These are phyloP conservation scores for Agonopterix heracliana DNA, from an alignment of 2,888 invertebrate genomes.

Conservation along the genomic window DNA sequence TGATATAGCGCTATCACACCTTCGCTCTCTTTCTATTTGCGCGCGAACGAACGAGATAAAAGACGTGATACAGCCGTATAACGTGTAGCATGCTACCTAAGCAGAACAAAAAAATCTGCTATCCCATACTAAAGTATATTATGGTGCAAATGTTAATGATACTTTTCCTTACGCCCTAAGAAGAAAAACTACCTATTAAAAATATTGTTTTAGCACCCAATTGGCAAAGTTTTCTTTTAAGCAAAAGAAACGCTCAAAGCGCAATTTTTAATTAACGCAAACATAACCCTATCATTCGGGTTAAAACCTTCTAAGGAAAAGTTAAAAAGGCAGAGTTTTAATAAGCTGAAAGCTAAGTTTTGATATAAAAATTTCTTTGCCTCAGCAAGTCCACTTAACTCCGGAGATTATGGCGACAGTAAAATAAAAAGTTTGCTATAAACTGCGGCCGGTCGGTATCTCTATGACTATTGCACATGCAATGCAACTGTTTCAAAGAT, in stretches of 20 bases:
- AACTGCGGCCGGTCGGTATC: conserved; percentile 10
- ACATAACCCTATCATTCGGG: conserved; percentile 15
- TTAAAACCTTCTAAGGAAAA: conserved; percentile 20
- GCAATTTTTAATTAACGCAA: conserved; percentile 9
- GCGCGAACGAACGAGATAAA: no score
- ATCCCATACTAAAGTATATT: no score
- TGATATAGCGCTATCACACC: no score
- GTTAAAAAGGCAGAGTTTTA: conserved; percentile 31
- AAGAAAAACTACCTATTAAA: no score
- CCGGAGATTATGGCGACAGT: conserved; percentile 34
- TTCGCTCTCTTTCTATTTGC: no score
- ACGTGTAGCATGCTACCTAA: no score
- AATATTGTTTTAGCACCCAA: background rate
- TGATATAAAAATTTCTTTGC: conserved; percentile 38
- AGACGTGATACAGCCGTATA: no score
- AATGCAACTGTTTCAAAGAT: background rate
- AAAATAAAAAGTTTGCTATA: conserved; percentile 32
- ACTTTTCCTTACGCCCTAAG: no score
- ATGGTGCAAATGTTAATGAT: no score
- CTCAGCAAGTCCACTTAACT: conserved; percentile 34
- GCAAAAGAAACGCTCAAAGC: background rate
- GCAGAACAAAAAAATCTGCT: no score
- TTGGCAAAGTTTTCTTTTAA: background rate
- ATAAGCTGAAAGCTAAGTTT: conserved; percentile 40
- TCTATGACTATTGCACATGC: conserved; percentile 3